Conservation (phyloP, 2,797 vertebrate genomes). For the Eupleurogrammus muticus region DNA sequence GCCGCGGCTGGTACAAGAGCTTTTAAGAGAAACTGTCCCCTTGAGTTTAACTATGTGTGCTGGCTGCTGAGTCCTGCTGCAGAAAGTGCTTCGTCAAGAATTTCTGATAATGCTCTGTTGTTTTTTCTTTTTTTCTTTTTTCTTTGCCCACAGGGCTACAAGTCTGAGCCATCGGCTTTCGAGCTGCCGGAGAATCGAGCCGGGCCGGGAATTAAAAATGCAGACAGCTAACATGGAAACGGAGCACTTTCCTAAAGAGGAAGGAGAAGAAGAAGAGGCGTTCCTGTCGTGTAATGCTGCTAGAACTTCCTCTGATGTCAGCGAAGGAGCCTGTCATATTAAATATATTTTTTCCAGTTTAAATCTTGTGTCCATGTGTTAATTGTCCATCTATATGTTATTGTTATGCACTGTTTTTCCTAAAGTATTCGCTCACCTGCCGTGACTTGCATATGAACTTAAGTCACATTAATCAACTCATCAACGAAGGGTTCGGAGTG, state of each 20-base stretch:
- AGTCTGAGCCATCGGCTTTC: conserved; percentile 45
- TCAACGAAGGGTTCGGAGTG: too few species aligned
- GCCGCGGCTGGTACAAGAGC: conserved; percentile 58
- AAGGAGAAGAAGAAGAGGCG: conserved; percentile 16
- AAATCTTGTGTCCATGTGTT: too few species aligned
- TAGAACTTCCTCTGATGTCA: conserved; percentile 1
- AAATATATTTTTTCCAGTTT: too few species aligned
- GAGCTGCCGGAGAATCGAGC: conserved; percentile 44
- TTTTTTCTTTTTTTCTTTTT: not conserved
- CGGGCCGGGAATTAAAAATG: conserved; percentile 43
- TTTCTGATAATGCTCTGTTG: conserved; percentile 63
- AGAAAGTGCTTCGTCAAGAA: conserved; percentile 81
- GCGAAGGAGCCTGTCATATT: not conserved
- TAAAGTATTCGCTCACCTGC: too few species aligned
- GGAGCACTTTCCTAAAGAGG: conserved; percentile 23
- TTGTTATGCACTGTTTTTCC: too few species aligned
- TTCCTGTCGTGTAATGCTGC: conserved; percentile 16
- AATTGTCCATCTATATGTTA: too few species aligned
- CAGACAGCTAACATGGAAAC: conserved; percentile 33
- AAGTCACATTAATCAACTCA: too few species aligned
- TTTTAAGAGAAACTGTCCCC: conserved; percentile 79
- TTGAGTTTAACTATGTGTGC: conserved; percentile 77
- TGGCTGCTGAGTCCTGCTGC: conserved; percentile 62
- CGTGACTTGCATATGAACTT: too few species aligned
- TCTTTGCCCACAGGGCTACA: conserved; percentile 62